Percentiles rank a stretch among this genome's conserved stretches.
phyloP scores from a whole-genome alignment of 2,113 vertebrate genomes.

The Neomonachus schauinslandi region DNA sequence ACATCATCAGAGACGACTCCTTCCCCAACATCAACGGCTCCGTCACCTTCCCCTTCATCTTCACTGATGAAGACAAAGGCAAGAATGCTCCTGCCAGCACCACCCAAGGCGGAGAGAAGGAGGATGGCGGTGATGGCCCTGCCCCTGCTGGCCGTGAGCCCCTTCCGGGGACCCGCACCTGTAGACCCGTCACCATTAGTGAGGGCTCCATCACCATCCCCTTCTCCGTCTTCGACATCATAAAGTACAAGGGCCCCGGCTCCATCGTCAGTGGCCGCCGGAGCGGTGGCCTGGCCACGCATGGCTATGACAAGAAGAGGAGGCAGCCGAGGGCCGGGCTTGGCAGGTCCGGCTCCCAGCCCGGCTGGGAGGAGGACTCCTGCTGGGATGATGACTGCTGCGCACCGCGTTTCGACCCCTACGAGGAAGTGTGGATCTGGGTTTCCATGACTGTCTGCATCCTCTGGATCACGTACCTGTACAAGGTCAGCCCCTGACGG shows the following conservation, averaged over 20 bases:
- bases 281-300: neutral
- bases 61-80: neutral
- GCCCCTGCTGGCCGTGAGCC: accelerated
- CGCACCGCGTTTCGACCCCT: accelerated
- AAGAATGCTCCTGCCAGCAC: accelerated
- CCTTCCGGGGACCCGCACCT: accelerated
- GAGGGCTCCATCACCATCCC: slow-evolving; percentile 3
- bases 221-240: neutral
- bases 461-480: slow-evolving; percentile 32
- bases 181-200: accelerated
- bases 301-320: neutral
- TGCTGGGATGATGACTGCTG: accelerated
- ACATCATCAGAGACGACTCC: neutral
- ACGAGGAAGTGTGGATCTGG: neutral
- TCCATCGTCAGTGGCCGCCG: accelerated
- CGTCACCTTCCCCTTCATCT: neutral
- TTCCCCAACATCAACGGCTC: accelerated
- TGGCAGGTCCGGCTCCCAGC: accelerated
- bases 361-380: neutral
- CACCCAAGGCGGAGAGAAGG: neutral
- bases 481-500: neutral
- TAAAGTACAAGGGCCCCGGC: accelerated
- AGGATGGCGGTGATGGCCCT: accelerated
- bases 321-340: neutral
- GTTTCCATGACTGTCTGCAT: neutral